Conservation (phyloP, 2,797 vertebrate species). For the Cuniculus paca region DNA sequence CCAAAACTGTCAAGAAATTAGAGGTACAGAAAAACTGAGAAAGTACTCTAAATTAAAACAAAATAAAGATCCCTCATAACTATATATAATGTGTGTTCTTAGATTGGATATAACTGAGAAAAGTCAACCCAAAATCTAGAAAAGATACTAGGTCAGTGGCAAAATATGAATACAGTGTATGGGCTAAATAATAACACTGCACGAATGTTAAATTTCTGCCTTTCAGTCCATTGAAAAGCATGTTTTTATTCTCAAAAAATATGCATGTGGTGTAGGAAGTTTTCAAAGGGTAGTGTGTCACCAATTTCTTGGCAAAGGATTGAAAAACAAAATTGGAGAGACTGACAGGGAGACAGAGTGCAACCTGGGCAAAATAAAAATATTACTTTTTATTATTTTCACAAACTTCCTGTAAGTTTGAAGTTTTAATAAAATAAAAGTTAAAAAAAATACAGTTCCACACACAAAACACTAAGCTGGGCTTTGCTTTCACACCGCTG, state of each 20-base stretch:
- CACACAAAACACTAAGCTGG: neutral
- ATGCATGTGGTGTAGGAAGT: neutral
- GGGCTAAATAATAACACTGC: neutral
- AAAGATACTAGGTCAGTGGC: neutral
- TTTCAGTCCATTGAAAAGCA: neutral
- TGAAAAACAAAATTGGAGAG: neutral
- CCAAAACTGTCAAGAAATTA: neutral
- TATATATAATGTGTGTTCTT: neutral
- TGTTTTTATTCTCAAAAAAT: slow-evolving; percentile 8
- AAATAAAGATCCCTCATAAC: neutral
- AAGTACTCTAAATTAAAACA: neutral
- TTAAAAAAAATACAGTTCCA: too few species aligned
- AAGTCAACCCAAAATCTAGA: neutral
- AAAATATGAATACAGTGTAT: neutral
- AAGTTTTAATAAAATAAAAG: slow-evolving; percentile 43
- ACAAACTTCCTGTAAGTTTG: neutral
- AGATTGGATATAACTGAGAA: neutral
- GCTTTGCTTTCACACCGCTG: neutral
- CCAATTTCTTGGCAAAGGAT: neutral
- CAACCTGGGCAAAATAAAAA: neutral
- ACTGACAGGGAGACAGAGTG: too few species aligned
- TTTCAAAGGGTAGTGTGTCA: neutral
- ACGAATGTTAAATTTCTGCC: neutral
- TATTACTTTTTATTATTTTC: neutral
- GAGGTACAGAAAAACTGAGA: neutral